Evolutionary conservation across 2,797 vertebrate species (phyloP), one percentile per base, ranked within the genome.

Genomic region (Hephaestus fuliginosus): DNA sequence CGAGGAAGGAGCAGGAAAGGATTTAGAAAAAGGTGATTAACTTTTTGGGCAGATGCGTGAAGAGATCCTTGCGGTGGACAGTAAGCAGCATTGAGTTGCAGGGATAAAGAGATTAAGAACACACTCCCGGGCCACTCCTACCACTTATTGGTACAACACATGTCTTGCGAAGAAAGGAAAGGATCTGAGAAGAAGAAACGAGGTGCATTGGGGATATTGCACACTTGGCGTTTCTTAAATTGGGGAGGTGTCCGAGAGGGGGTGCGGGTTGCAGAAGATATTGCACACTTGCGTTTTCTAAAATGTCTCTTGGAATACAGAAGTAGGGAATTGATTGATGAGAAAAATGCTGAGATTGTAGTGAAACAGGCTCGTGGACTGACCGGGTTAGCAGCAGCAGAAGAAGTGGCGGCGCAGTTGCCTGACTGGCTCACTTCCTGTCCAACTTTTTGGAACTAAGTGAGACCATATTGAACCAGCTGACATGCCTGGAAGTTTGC

Each of bases 101-200:
- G 76, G 89, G 90, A 92, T 94, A 89, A 95, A 89, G 78, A 87
- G 93, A 94, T 95, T 94, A 93, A 81, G 87, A 74, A 64, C 81
- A 87, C 82, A 67, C 79, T 86, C 76, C 76, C 8, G 20, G 83
- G 82, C 73, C 80, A 86, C 85, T 91, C 87, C 88, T 82, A 73
- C 78, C 76, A 74, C 81, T 90, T 86, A 81, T 46, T 87, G 85
- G 83, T 89, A 83, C 81, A 85, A 91, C 88, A 76, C 89, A 74
- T 67, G 76, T 64, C 68, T 33, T 84, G 53, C 20, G 13, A 65
- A 53, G 83, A 70, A 70, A 52, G 62, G 67, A 83, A 48, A 53
- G 20, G 56, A 75, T 70, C 64, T 62, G 63, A 41, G 75, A 67
- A 56, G 22, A 66, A 39, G 30, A 33, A 33, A 33, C 30, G 5